A percentile compares a stretch with the other conserved stretches of the same genome.
Conservation (phyloP, 2,113 vertebrate genomes). For the Petromus typicus region DNA sequence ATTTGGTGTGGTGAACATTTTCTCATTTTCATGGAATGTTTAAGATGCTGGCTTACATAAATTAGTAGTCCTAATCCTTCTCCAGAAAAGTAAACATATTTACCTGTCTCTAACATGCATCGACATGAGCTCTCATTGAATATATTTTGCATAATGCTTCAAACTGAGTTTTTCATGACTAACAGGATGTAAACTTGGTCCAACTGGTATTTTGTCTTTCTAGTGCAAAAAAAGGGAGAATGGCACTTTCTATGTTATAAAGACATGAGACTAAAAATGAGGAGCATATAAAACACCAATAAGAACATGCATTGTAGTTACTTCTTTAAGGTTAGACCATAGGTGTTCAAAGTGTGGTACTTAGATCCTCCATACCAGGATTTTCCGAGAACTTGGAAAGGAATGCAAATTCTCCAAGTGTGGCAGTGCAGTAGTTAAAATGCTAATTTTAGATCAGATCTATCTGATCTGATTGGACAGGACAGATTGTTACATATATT, state of each 20-base stretch:
- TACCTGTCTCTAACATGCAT: neutral
- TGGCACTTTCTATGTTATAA: neutral
- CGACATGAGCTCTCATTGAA: neutral
- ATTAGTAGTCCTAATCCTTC: neutral
- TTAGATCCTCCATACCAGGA: neutral
- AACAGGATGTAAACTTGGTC: neutral
- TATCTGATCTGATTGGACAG: neutral
- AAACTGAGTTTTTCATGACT: neutral
- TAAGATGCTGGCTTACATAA: neutral
- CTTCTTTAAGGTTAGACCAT: neutral
- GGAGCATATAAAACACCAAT: neutral
- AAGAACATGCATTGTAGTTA: neutral
- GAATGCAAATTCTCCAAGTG: neutral
- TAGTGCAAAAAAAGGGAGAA: neutral
- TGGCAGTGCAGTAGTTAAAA: neutral
- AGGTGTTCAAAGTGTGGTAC: neutral
- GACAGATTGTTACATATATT: neutral
- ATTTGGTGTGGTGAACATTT: neutral
- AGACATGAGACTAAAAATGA: neutral
- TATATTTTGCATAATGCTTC: neutral
- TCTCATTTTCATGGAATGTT: neutral
- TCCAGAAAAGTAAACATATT: slow-evolving; percentile 10
- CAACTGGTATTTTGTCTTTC: neutral
- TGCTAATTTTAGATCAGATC: neutral
- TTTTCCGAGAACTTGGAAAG: neutral